Base-by-base conservation (phyloP, 2,113 vertebrate species). In the Arvicanthis niloticus region DNA sequence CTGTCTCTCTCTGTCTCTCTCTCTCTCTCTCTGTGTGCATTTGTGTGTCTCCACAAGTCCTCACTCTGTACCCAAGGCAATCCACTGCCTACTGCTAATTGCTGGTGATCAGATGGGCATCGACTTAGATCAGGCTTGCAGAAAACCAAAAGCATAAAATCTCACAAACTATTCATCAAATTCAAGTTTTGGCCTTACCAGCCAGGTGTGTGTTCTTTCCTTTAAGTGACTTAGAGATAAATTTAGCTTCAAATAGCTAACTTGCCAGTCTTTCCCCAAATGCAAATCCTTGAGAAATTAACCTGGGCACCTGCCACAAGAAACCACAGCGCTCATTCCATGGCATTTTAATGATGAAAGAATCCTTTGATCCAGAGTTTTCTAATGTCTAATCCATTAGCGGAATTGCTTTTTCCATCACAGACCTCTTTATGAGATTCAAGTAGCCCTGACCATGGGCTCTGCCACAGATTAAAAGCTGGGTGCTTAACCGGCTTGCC, bases 321-420 rank as follows among this genome's bases (percentile, higher is more conserved):
- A 95, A 96, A 88, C 65, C 65, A 82, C 10, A 88, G 45, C 62
- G 40, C 11, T 88, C 87, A 93, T 96, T 94, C 70, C 65, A 8
- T 53, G 77, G 65, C 91, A 70, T 78, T 96, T 95, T 94, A 92
- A 87, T 90, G 78, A 88, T 78, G 73, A 9, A 86, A 84, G 58
- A 95, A 90, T 87, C n/a, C 29, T 97, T 97, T 97, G 82, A 96
- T 95, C 75, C 84, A 68, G 84, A 93, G 94, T 77, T 93, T 97
- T 84, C 91, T 95, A 88, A 80, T 53, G 56, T 94, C 78, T 96
- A 95, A 95, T 93, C 91, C 97, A 97, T 97, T 97, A 96, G 81
- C 40, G 72, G 85, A 94, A 97, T 92, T 96, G 85, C 89, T 97
- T 96, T 96, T 94, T 40, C 75, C 70, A 68, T 91, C 51, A 60